Evolutionary conservation across 1,140 invertebrate genomes (phyloP), one percentile per base, ranked within the genome.

Genomic region (Phenacoccus solenopsis): DNA sequence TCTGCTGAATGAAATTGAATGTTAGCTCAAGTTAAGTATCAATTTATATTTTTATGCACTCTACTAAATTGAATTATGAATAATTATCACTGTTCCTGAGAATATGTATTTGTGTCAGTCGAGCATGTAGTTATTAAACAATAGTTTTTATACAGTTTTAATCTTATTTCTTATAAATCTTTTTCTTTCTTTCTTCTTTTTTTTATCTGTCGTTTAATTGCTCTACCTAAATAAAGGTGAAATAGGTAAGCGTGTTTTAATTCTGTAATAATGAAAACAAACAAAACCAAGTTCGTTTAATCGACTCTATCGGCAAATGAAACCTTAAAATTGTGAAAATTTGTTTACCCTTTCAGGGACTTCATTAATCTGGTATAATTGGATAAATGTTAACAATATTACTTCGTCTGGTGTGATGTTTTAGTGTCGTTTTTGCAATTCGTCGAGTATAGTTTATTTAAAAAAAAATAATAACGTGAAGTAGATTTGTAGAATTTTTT

Each of bases 381-480:
- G 59, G 59, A 64, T 64, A 27, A 64, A 24, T 24, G 59, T 64
- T 64, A 64, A 64, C 10, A 24, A 5, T 27, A 64, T 64, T 64
- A 64, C 9, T 38, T 9, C 9, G 32, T 64, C 59, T 24, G 25
- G 5, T 16, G 9, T 24, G 12, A 9, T 20, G 21, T 3, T 64
- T 24, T 27, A 64, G 59, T 64, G 25, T 20, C 12, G 25, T 10
- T 64, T 25, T 64, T 49, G 20, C 38, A 16, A 4, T 5, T 24
- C 2, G 59, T 24, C 59, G 13, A 16, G 21, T 10, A 64, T 64
- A 4, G 4, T 64, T 64, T n/a, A n/a, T n/a, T n/a, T n/a, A n/a
- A n/a, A n/a, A n/a, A n/a, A n/a, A n/a, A n/a, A n/a, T n/a, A n/a
- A n/a, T n/a, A n/a, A n/a, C 59, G 59, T 22, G 21, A 64, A 4